Evolutionary conservation across 1,140 invertebrate species (phyloP).

Genomic region (Halictus rubicundus): DNA sequence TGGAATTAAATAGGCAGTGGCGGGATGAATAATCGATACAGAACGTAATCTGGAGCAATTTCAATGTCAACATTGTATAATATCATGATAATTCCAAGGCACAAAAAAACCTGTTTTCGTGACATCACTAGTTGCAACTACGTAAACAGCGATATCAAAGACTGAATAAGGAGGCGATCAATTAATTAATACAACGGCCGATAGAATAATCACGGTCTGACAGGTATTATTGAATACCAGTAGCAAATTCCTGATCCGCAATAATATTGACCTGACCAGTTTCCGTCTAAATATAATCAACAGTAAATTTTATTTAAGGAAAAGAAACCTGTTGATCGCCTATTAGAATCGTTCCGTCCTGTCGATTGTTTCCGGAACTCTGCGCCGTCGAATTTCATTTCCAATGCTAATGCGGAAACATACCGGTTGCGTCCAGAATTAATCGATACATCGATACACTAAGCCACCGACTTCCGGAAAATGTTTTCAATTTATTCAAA

Average conservation of each 20-base stretch:
- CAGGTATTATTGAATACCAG: neutral
- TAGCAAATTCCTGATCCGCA: neutral
- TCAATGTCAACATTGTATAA: too few species aligned
- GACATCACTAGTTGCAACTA: too few species aligned
- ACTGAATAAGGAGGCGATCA: too few species aligned
- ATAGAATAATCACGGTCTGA: too few species aligned
- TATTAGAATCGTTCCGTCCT: conserved; percentile 11
- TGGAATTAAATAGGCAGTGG: too few species aligned
- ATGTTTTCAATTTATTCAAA: conserved; percentile 22
- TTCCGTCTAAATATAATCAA: neutral
- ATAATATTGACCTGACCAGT: neutral
- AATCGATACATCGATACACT: neutral
- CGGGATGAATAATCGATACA: too few species aligned
- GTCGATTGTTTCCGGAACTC: neutral
- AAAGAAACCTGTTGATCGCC: conserved; percentile 36
- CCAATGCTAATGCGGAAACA: conserved; percentile 13
- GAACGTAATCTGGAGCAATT: too few species aligned
- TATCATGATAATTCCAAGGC: too few species aligned
- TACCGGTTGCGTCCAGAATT: neutral
- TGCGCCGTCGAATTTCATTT: conserved; percentile 13
- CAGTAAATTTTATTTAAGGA: conserved; percentile 6
- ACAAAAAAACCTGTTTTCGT: too few species aligned
- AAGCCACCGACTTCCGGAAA: neutral
- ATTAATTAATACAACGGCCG: too few species aligned
- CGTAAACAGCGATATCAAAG: too few species aligned